phyloP scores from a whole-genome alignment of 2,888 invertebrate genomes.

The Aporophyla lueneburgensis region DNA sequence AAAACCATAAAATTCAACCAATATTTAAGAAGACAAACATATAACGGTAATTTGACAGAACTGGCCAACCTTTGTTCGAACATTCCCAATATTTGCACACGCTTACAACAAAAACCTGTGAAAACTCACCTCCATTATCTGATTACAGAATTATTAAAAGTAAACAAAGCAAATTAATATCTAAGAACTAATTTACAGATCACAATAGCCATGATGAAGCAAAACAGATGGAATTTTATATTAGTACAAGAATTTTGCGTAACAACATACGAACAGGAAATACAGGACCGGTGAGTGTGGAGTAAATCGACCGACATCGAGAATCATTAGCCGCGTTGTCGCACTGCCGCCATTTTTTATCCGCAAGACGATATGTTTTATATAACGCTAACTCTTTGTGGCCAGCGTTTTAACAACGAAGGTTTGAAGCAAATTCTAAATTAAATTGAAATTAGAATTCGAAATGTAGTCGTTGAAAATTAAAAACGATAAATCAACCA shows the following conservation, averaged over 20 bases:
- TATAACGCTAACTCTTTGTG: constrained; percentile 47
- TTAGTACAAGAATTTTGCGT: constrained; percentile 81
- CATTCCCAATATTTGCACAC: constrained; percentile 19
- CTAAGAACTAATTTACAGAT: constrained; percentile 81
- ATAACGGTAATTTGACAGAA: neutral
- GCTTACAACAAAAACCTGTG: constrained; percentile 57
- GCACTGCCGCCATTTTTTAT: constrained; percentile 78
- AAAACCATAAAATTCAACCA: neutral
- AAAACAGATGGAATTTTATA: constrained; percentile 81
- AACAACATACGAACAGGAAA: constrained; percentile 85
- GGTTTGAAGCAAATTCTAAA: constrained; percentile 11
- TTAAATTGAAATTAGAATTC: constrained; percentile 1
- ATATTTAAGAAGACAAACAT: neutral
- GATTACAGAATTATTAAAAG: constrained; percentile 66
- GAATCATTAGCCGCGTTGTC: constrained; percentile 79
- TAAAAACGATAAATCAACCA: neutral
- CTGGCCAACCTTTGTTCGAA: constrained; percentile 50
- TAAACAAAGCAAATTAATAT: constrained; percentile 82
- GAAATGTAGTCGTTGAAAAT: neutral
- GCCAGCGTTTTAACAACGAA: constrained; percentile 26
- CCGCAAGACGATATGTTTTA: constrained; percentile 58
- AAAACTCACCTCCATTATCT: constrained; percentile 55
- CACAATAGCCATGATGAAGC: constrained; percentile 76
- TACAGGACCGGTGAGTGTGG: constrained; percentile 82
- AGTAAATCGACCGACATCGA: constrained; percentile 69